Conservation (phyloP, 2,797 vertebrate species). For the Gobio occitaniae region DNA sequence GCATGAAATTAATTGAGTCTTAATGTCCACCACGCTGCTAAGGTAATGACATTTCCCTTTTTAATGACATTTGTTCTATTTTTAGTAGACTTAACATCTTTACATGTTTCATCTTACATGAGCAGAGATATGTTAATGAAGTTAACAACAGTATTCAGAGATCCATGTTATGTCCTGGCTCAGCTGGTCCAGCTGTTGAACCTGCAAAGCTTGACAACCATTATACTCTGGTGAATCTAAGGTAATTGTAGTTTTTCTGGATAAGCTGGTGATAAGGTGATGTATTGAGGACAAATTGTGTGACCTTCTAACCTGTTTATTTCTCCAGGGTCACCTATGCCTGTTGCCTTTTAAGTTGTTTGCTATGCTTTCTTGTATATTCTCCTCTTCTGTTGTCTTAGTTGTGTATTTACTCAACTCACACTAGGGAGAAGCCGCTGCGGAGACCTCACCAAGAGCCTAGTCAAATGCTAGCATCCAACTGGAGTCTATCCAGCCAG, state of each 20-base stretch:
- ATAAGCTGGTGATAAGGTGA: background rate
- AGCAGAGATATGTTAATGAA: background rate
- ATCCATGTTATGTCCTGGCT: background rate
- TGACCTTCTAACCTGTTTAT: background rate
- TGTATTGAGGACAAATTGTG: background rate
- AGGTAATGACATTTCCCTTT: background rate
- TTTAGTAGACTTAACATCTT: background rate
- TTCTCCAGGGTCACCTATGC: background rate
- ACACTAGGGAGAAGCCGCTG: constrained; percentile 37
- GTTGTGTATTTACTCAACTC: constrained; percentile 15
- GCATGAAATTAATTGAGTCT: background rate
- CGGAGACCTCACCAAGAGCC: constrained; percentile 45
- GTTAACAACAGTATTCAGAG: background rate
- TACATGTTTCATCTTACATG: background rate
- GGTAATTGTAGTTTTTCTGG: background rate
- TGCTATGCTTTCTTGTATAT: constrained; percentile 8
- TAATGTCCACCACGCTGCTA: background rate
- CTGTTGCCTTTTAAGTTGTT: background rate
- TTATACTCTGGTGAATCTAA: background rate
- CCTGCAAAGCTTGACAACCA: background rate
- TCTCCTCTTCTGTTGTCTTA: background rate
- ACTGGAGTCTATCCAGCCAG: constrained; percentile 50
- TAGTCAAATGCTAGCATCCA: constrained; percentile 40
- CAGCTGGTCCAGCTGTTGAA: background rate
- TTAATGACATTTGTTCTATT: background rate